phyloP scores from a whole-genome alignment of 1,140 invertebrate species.

The Drosophila azteca region DNA sequence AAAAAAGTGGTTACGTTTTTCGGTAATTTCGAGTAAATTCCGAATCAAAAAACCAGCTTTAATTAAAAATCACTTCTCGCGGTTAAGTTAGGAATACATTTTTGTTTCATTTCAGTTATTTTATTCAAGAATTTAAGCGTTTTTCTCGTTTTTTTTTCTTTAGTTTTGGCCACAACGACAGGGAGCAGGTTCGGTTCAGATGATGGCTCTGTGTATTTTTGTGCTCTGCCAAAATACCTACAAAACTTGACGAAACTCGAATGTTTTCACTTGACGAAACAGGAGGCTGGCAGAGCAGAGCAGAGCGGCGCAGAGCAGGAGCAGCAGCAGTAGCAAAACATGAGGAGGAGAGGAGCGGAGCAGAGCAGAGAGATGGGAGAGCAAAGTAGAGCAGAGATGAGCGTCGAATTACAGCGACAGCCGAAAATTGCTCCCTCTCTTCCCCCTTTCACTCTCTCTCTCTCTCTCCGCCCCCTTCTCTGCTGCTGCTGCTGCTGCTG shows the following conservation, averaged over 20 bases:
- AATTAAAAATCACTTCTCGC: slow-evolving; percentile 32
- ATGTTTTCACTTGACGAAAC: slow-evolving; percentile 78
- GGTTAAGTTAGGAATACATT: slow-evolving; percentile 11
- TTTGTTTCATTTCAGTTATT: slow-evolving; percentile 16
- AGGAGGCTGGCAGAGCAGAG: slow-evolving; percentile 22
- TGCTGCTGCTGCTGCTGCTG: slow-evolving; percentile 19
- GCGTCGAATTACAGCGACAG: slow-evolving; percentile 76
- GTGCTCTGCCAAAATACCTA: slow-evolving; percentile 78
- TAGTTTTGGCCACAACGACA: slow-evolving; percentile 28
- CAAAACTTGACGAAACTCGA: slow-evolving; percentile 73
- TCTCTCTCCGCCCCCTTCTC: slow-evolving; percentile 14
- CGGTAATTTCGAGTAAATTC: background rate
- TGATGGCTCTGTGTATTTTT: slow-evolving; percentile 63
- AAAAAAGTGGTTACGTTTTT: slow-evolving; percentile 33
- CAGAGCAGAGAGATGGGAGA: slow-evolving; percentile 37
- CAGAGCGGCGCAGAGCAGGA: background rate
- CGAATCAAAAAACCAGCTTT: slow-evolving; percentile 6
- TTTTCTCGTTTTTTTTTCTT: slow-evolving; percentile 48
- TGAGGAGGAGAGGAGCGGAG: slow-evolving; percentile 13
- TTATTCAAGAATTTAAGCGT: slow-evolving; percentile 25
- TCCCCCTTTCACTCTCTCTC: slow-evolving; percentile 18
- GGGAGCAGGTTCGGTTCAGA: slow-evolving; percentile 50
- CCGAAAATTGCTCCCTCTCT: slow-evolving; percentile 63
- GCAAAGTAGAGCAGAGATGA: slow-evolving; percentile 62
- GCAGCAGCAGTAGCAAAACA: slow-evolving; percentile 11